A percentile compares a stretch with the other conserved stretches of the same genome.
These are phyloP conservation scores for Drosophila pullipes DNA, from an alignment of 2,888 invertebrate species.

Conservation along the genomic window DNA sequence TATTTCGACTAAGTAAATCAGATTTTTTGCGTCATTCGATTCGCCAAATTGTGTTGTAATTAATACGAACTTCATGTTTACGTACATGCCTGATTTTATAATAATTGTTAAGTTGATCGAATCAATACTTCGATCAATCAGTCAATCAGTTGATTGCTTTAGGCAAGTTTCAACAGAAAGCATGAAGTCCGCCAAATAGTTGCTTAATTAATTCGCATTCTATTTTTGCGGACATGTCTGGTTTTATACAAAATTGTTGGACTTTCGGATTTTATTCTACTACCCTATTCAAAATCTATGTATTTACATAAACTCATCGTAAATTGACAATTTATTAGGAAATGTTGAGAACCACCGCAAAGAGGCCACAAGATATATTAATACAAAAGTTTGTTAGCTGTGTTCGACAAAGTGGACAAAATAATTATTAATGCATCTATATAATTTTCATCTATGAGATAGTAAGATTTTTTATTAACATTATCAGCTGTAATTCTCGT, in stretches of 20 bases:
- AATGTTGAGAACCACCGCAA: neutral
- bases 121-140: constrained; percentile 4
- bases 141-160: constrained; percentile 48
- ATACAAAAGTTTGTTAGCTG: neutral
- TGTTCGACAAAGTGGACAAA: neutral
- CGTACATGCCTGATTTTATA: neutral
- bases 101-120: neutral
- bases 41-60: neutral
- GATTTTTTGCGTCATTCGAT: neutral
- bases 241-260: neutral
- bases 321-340: neutral
- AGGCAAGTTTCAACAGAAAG: constrained; percentile 37
- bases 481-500: neutral
- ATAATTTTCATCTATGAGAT: neutral
- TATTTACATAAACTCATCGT: too few relatives aligned
- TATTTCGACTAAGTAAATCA: neutral
- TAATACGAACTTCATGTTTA: neutral
- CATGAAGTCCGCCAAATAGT: constrained; percentile 38
- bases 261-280: too few relatives aligned
- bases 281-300: too few relatives aligned
- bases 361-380: neutral
- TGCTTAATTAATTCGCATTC: neutral
- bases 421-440: neutral
- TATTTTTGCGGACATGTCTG: neutral
- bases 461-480: neutral